Evolutionary conservation across 2,113 vertebrate genomes (phyloP).

Genomic region (Aldabrachelys gigantea): DNA sequence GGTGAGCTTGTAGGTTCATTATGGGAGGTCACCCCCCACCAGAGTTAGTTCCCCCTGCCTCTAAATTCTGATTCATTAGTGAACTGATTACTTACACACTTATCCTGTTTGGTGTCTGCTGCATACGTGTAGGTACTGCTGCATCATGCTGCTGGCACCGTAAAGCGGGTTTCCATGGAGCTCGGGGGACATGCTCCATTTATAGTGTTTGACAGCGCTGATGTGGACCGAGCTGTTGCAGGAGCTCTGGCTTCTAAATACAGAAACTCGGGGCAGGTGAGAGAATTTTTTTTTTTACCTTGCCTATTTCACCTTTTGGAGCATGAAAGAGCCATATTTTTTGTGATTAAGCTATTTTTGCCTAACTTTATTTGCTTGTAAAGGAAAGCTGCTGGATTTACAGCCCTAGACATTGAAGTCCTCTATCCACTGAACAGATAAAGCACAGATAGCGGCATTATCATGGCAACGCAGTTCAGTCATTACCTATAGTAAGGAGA

Average conservation of each 20-base stretch:
- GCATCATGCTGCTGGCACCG: slow-evolving; percentile 86
- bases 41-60: background rate
- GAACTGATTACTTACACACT: background rate
- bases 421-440: background rate
- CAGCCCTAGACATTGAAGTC: background rate
- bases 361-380: background rate
- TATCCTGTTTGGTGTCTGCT: background rate
- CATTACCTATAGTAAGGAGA: background rate
- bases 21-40: background rate
- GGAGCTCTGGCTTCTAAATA: slow-evolving; percentile 94
- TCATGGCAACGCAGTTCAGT: background rate
- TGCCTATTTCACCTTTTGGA: background rate
- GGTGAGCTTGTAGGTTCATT: background rate
- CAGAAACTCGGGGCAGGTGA: slow-evolving; percentile 94
- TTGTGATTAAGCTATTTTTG: background rate
- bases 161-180: slow-evolving; percentile 97
- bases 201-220: slow-evolving; percentile 95
- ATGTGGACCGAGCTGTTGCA: slow-evolving; percentile 86
- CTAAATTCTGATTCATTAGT: background rate
- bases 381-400: background rate
- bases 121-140: slow-evolving; percentile 84
- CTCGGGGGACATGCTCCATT: slow-evolving; percentile 96
- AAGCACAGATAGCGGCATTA: background rate
- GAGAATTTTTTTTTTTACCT: background rate
- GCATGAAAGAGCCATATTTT: background rate